A percentile compares a stretch with the other conserved stretches of the same genome.
Conservation (phyloP, 2,888 invertebrate genomes). For the Euproctis similis region DNA sequence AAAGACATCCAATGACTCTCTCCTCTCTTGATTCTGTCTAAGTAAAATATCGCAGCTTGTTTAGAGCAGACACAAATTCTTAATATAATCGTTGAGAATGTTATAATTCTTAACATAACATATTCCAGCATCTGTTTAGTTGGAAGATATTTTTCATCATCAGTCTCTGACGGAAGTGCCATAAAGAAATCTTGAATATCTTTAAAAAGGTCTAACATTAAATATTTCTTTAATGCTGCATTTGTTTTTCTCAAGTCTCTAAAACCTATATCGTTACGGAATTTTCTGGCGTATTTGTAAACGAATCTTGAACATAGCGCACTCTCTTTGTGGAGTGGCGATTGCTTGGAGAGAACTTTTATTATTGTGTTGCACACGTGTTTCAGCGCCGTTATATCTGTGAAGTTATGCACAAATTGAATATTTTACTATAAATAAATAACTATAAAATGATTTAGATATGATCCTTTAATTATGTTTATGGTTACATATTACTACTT, state of each 20-base stretch:
- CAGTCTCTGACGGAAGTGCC: constrained; percentile 41
- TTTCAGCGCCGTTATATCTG: constrained; percentile 44
- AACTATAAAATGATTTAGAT: too few species aligned
- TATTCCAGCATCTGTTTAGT: constrained; percentile 77
- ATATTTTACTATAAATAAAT: not conserved
- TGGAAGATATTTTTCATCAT: constrained; percentile 54
- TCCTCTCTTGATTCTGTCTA: constrained; percentile 67
- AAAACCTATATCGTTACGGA: constrained; percentile 75
- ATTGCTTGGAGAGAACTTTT: constrained; percentile 52
- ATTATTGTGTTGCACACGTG: constrained; percentile 39
- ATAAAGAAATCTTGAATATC: constrained; percentile 51
- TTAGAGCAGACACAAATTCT: constrained; percentile 64
- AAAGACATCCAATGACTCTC: constrained; percentile 75
- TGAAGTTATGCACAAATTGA: not conserved
- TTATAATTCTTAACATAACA: constrained; percentile 67
- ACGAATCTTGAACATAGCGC: constrained; percentile 72
- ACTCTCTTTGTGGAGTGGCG: constrained; percentile 70
- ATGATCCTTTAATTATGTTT: too few species aligned
- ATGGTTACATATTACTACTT: constrained; percentile 11
- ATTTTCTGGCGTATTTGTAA: constrained; percentile 76
- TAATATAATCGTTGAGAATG: constrained; percentile 73
- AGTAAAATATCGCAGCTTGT: constrained; percentile 65
- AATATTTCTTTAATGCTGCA: constrained; percentile 66
- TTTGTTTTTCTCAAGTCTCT: constrained; percentile 72
- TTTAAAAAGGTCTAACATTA: constrained; percentile 58